Base-by-base conservation (phyloP, 2,113 vertebrate species). In the Cephalopholis sonnerati region DNA sequence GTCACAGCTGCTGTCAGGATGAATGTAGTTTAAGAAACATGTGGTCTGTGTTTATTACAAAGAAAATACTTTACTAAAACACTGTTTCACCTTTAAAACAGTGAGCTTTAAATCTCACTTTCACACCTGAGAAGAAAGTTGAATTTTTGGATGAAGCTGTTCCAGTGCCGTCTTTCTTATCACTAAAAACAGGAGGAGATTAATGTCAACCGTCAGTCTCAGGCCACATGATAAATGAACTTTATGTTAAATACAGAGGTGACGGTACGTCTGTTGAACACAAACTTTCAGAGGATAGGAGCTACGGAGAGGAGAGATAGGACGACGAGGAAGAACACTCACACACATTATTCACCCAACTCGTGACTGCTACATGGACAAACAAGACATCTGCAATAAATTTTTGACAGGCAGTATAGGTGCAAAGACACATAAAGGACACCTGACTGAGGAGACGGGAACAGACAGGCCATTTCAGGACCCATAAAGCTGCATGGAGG, bases 381-480 rank as follows among this genome's bases (percentile, higher is more conserved):
- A 74, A 86, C 51, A 83, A 82, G 84, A 85, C 83, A 44, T 54
- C 55, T 12, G 61, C 70, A 24, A 32, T 88, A 72, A 86, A 83
- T 58, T 81, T 53, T 0, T n/a, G 69, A 73, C 70, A n/a, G 74
- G 29, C 12, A 1, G 36, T 0, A 27, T 5, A 1, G 65, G 16
- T 50, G 55, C 53, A 69, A 53, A 79, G 75, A 82, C 61, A 59
- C 64, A 59, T 63, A 78, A 64, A 82, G 81, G 81, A 85, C 79
- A 66, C 39, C 77, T 63, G 81, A 81, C 18, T 0, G 29, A 0
- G 51, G 25, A 58, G 64, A 61, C 3, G 4, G 51, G 54, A 69
- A 53, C 54, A 67, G 69, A 20, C 17, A 18, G 68, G 73, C 55
- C 46, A 4, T 87, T 87, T 62, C 67, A 53, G 50, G 76, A 77